Base-by-base conservation (phyloP, 1,140 invertebrate genomes). In the Cydia strobilella region DNA sequence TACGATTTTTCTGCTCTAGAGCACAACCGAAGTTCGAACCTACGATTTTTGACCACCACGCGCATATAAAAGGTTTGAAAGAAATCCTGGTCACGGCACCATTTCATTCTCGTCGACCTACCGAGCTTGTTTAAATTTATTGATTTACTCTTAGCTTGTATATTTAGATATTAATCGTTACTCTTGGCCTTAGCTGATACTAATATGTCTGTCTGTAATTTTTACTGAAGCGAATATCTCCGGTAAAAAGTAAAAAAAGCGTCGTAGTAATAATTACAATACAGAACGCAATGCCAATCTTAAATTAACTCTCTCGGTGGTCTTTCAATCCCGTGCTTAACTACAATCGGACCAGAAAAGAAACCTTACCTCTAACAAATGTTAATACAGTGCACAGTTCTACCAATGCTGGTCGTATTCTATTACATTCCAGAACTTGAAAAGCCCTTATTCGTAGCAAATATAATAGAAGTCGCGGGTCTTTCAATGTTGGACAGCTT, bases 231-330 rank as follows among this genome's bases (percentile, higher is more conserved):
- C 35, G 35, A 48, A 48, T 3, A 15, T 48, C 15, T 48, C 45
- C 45, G 15, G 45, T 15, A 48, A 48, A 48, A 48, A 13, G 45
- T 48, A 4, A 48, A 48, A 48, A 48, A 48, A 15, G 12, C 3
- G 15, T 48, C 12, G 12, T 15, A 48, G 45, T 18, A 54, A 54
- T 54, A 18, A 54, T 54, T 18, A 54, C 51, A 3, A 9, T 48
- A 48, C 45, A 35, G n/a, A 15, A 66, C 27, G 63, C 27, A 23
- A 31, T 31, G 20, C 27, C 27, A 31, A 31, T 66, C 63, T 66
- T 66, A 66, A 35, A 66, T 66, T 66, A 66, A 66, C 63, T 66
- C 63, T n/a, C 25, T 15, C 25, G 63, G 63, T 66, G 63, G 63
- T 66, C 63, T 66, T 31, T 66, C 62, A 66, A 66, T 66, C 12